Evolutionary conservation across 2,797 vertebrate genomes (phyloP).

Genomic region (Sphaeramia orbicularis): DNA sequence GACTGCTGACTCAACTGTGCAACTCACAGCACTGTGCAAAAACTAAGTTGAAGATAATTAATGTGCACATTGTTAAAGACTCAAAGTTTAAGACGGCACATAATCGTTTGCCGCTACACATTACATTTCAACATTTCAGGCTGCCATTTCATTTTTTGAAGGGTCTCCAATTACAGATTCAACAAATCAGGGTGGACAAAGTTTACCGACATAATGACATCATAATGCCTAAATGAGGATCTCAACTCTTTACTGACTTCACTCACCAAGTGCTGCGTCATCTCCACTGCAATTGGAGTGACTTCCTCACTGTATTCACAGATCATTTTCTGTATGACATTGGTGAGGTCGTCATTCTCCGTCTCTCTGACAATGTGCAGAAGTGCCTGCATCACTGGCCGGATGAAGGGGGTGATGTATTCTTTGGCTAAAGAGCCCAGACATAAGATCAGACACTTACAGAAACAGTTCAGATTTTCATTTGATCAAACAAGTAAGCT

Average conservation of each 20-base stretch:
- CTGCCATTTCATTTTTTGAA: too few species aligned
- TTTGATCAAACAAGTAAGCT: background rate
- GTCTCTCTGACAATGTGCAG: constrained; percentile 99
- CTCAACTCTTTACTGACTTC: constrained; percentile 9
- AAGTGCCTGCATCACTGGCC: constrained; percentile 99
- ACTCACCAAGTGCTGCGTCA: constrained; percentile 98
- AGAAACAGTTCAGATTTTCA: background rate
- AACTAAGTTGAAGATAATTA: too few species aligned
- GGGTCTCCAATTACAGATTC: too few species aligned
- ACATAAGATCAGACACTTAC: background rate
- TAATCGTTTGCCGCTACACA: too few species aligned
- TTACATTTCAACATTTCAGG: too few species aligned
- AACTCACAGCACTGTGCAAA: too few species aligned
- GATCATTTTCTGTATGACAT: constrained; percentile 99
- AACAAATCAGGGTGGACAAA: too few species aligned
- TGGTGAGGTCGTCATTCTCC: constrained; percentile 99
- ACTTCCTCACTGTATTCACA: constrained; percentile 99
- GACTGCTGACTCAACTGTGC: background rate
- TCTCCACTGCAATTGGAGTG: constrained; percentile 98
- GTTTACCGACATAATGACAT: background rate
- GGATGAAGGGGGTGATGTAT: constrained; percentile 96
- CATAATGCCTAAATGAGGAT: background rate
- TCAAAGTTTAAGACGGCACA: too few species aligned
- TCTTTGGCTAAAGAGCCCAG: constrained; percentile 90
- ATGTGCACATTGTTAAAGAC: too few species aligned